These are phyloP conservation scores for Chondrilla cf. caribensis DNA, from an alignment of 37 sponge, comb jelly and placozoan genomes.

Conservation along the genomic window DNA sequence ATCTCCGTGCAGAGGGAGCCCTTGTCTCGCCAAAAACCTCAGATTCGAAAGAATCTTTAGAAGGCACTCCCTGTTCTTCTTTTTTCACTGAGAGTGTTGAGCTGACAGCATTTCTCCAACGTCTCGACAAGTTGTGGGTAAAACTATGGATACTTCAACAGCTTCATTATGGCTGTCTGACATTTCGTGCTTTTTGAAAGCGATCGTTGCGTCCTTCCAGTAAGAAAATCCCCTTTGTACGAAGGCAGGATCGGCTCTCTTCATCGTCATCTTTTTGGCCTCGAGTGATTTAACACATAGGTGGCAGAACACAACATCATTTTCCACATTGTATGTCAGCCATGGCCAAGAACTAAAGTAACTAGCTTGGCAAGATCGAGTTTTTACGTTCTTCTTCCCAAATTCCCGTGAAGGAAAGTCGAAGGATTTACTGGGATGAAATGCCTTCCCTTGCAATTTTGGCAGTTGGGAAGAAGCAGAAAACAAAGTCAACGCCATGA, in stretches of 20 bases:
- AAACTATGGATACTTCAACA: conserved; percentile 21
- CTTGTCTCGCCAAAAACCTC: conserved; percentile 48
- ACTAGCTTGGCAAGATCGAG: conserved; percentile 3
- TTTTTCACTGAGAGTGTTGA: conserved; percentile 29
- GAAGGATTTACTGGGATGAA: not conserved
- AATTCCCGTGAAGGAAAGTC: not conserved
- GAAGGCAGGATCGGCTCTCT: conserved; percentile 32
- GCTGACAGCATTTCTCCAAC: conserved; percentile 43
- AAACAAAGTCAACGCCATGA: too few relatives aligned
- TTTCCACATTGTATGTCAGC: not conserved
- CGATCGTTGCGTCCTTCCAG: conserved; percentile 37
- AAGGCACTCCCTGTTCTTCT: conserved; percentile 22
- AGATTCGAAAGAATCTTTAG: conserved; percentile 29
- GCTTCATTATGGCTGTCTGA: conserved; percentile 10
- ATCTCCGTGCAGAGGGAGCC: conserved; percentile 46
- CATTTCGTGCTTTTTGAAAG: conserved; percentile 8
- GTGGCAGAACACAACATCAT: conserved; percentile 33
- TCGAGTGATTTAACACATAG: conserved; percentile 8
- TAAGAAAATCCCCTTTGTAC: conserved; percentile 2
- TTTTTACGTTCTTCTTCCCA: conserved; percentile 7
- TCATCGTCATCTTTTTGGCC: not conserved
- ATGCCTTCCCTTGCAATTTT: too few relatives aligned
- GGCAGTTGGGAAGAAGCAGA: too few relatives aligned
- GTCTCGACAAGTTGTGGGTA: conserved; percentile 36
- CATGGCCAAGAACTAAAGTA: conserved; percentile 17